Evolutionary conservation across 35 echinoderm and acorn worm genomes (phyloP), one percentile per base, ranked within the genome.

Genomic region (Lytechinus pictus): DNA sequence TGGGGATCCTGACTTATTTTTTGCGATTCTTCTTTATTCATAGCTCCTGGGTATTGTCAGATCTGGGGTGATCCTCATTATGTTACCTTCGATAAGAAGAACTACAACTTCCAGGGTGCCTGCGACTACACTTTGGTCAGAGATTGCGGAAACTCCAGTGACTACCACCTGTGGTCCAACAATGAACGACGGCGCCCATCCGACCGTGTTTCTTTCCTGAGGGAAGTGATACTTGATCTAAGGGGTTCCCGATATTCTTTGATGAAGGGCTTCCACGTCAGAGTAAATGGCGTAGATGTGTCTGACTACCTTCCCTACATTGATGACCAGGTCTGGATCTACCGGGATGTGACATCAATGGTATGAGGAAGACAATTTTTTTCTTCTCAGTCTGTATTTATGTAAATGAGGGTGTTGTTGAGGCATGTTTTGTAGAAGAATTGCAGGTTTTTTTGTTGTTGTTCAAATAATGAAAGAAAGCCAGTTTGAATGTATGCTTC

Each of bases 61-160:
- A 61, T 96, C 28, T 98, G 97, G 97, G 97, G 97, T 93, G 97
- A 97, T 71, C 97, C 97, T 54, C 97, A 97, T 90, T 97, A 96
- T 54, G 52, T 94, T 54, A 95, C 97, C 24, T 97, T 97, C 86
- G 97, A 97, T 94, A 94, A 72, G 53, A 61, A 93, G 51, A 86
- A 54, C 28, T 97, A 95, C 54, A 93, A 97, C 94, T 97, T 97
- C 97, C 97, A 97, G 93, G 97, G 97, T 16, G 95, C 55, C 54
- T 99, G 98, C 89, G 94, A 97, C 52, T 99, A 99, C 95, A 96
- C 96, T 52, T 95, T 99, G 33, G 95, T 95, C 14, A 95, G 91
- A 55, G 97, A 96, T 91, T 99, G 98, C 87, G 27, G 19, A 51
- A 93, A 96, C 19, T 55, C 72, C 9, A 71, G 91, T 52, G 55